Conservation (phyloP, 1,140 invertebrate species). For the Caenorhabditis brenneri region DNA sequence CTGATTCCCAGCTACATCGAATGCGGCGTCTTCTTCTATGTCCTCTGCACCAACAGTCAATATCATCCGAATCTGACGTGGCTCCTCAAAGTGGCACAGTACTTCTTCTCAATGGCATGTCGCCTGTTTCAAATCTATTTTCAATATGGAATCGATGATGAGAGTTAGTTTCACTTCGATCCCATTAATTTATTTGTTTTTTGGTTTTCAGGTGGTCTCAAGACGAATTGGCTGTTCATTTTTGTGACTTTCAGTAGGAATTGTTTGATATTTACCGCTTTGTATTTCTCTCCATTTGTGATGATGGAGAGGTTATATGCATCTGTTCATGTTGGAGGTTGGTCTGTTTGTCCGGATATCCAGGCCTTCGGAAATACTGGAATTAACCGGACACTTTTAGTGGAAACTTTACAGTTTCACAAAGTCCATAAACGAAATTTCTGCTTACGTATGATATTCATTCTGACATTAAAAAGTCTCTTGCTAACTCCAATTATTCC, state of each 20-base stretch:
- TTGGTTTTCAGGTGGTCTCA: background rate
- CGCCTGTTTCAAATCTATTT: constrained; percentile 41
- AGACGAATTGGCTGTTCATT: constrained; percentile 4
- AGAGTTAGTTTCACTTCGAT: background rate
- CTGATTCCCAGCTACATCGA: constrained; percentile 30
- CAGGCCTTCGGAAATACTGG: too few species aligned
- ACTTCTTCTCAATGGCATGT: constrained; percentile 40
- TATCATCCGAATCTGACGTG: constrained; percentile 42
- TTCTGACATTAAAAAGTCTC: too few species aligned
- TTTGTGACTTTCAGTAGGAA: constrained; percentile 16
- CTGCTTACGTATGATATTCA: too few species aligned
- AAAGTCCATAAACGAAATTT: too few species aligned
- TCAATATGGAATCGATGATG: constrained; percentile 17
- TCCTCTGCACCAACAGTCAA: constrained; percentile 45
- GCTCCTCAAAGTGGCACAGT: constrained; percentile 37
- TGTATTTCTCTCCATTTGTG: constrained; percentile 40
- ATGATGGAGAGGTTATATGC: constrained; percentile 43
- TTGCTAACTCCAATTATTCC: too few species aligned
- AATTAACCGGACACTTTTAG: too few species aligned
- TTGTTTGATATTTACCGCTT: constrained; percentile 35
- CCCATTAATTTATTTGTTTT: too few species aligned
- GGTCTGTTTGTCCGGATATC: too few species aligned
- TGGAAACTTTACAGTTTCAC: too few species aligned
- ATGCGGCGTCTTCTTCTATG: constrained; percentile 32
- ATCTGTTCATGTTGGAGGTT: constrained; percentile 19